Evolutionary conservation across 2,113 vertebrate species (phyloP), one percentile per base, ranked within the genome.

Genomic region (Oryzias curvinotus): DNA sequence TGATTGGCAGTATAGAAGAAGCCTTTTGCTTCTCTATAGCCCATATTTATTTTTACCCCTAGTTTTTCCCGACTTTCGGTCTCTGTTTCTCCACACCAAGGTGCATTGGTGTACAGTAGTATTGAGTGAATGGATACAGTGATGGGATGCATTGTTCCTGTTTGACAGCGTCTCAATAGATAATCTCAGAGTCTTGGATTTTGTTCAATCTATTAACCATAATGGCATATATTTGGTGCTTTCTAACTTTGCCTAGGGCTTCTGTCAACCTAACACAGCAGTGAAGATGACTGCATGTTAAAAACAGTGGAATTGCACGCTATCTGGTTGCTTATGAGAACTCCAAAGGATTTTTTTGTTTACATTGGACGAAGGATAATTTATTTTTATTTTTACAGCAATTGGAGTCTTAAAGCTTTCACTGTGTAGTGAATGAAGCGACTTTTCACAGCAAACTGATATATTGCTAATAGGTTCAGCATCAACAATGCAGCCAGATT

Each of bases 201-300:
- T 75, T 19, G 75, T 85, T 90, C 85, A 87, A 90, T 90, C 80
- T 86, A 83, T 88, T 85, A 89, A 82, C 78, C 68, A 87, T 85
- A 88, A 88, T 88, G 80, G 85, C 76, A 63, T 89, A 87, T 88
- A 89, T 88, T 88, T 87, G 85, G 85, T 88, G 87, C 83, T 85
- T 89, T 80, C 85, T 83, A 89, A 91, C 85, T 90, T 86, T 67
- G 87, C 90, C 90, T 85, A 84, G 80, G 90, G 90, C 85, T 79
- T 80, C 86, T 85, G 85, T 88, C 85, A 86, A 63, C 72, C 77
- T 16, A 78, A 85, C 78, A 81, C 80, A 76, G 75, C 75, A 68
- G 52, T 78, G 82, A 65, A 87, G 82, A 78, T 85, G 87, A 75
- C 76, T 85, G 83, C 84, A 79, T 80, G 80, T 83, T 81, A 75